phyloP scores from a whole-genome alignment of 2,113 vertebrate genomes.

The Rhinopomastus cyanomelas region DNA sequence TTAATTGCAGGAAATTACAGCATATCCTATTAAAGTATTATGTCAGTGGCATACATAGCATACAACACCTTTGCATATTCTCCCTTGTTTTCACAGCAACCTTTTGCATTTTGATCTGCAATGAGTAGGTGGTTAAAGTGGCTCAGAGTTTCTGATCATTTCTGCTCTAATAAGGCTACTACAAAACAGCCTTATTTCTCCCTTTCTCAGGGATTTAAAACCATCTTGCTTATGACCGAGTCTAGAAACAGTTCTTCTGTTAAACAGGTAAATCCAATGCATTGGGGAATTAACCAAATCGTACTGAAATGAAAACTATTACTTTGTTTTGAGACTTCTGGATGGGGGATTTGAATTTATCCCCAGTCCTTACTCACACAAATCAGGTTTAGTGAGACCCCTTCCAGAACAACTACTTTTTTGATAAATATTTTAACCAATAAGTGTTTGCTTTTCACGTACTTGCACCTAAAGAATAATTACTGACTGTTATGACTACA shows the following conservation, averaged over 20 bases:
- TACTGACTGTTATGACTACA: neutral
- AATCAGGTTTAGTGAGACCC: neutral
- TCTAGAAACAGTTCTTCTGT: neutral
- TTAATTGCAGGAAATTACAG: slow-evolving; percentile 83
- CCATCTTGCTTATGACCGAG: neutral
- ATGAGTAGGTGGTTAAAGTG: slow-evolving; percentile 45
- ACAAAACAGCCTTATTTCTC: no score
- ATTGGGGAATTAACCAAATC: neutral
- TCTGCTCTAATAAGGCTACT: no score
- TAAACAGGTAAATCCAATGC: neutral
- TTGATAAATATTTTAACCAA: neutral
- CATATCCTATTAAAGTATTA: slow-evolving; percentile 79
- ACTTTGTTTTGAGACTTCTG: neutral
- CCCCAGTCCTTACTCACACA: neutral
- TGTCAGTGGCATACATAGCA: slow-evolving; percentile 71
- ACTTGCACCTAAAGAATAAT: neutral
- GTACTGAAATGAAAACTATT: neutral
- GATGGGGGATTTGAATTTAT: neutral
- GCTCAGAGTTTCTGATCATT: slow-evolving; percentile 44
- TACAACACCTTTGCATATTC: slow-evolving; percentile 73
- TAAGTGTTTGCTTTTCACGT: neutral
- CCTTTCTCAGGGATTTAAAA: no score
- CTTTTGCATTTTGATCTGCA: slow-evolving; percentile 62
- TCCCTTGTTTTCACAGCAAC: slow-evolving; percentile 63
- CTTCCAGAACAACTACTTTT: neutral